Base-by-base conservation (phyloP, 2,888 invertebrate species). In the Drosophila nigritarsus region DNA sequence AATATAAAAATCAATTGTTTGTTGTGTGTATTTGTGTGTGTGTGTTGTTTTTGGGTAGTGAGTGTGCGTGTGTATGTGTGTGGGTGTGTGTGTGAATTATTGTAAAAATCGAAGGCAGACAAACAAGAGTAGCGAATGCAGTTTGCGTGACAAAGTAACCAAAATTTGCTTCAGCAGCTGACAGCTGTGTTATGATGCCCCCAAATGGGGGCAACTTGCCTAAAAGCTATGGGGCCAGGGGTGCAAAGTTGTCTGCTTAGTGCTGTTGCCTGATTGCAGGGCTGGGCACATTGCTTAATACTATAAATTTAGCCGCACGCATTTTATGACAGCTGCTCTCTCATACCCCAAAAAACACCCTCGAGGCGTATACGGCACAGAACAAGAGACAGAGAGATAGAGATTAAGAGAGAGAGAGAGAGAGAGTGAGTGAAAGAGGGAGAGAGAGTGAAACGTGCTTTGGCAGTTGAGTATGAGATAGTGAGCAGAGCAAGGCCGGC, bases 101-200 rank as follows among this genome's bases (percentile, higher is more conserved):
- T 84, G 73, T 87, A 90, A 87, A 87, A 87, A 87, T 90, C 90
- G 89, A 87, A 90, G 90, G 69, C 87, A 82, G 87, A 84, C 87
- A 87, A 89, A 82, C 89, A 90, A 85, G 74, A 61, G 71, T 62
- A 53, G 66, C 74, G 73, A 51, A 54, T 80, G 73, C 67, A 80
- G 67, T 65, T 82, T 61, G 81, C 87, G 84, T 90, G 78, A 89
- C 89, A 71, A 69, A 59, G 82, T 51, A 79, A 81, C 70, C 56
- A 61, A 75, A 70, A 58, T 59, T 61, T 62, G 70, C 74, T 62
- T 64, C 63, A 87, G 89, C 87, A 83, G 88, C 85, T 86, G 85
- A 86, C 83, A 69, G 74, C 82, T 64, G 75, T 82, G 80, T 84
- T 89, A 45, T 83, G 87, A 67, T 78, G 68, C 67, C 59, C 49